Conservation (phyloP, 2,797 vertebrate species). For the Enteromius mattozi region DNA sequence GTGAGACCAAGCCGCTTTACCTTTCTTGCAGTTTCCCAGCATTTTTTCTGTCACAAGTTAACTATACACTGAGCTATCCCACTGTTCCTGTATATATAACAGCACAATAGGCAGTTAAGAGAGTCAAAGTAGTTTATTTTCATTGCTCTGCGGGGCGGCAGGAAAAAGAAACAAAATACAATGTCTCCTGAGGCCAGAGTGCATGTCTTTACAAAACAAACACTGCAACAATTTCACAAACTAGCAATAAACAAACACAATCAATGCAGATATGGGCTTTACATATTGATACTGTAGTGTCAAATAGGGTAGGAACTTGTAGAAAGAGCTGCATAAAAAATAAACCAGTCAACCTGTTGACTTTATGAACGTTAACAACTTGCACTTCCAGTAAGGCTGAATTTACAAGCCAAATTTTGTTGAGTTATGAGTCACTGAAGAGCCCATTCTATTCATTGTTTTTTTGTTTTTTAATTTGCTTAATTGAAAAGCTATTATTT, state of each 20-base stretch:
- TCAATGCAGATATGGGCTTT: not conserved
- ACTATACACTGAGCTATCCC: not conserved
- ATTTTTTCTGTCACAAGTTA: conserved; percentile 7
- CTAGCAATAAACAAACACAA: conserved; percentile 2
- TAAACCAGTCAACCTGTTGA: not conserved
- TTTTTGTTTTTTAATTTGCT: not conserved
- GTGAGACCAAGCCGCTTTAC: not conserved
- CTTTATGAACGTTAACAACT: not conserved
- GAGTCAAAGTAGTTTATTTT: conserved; percentile 33
- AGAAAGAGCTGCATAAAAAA: not conserved
- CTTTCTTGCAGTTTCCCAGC: not conserved
- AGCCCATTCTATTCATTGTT: not conserved
- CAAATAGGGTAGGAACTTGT: not conserved
- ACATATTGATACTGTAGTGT: not conserved
- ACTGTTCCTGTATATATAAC: conserved; percentile 24
- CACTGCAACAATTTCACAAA: conserved; percentile 13
- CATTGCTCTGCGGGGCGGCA: conserved; percentile 3
- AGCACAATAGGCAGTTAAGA: conserved; percentile 38
- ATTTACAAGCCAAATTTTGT: not conserved
- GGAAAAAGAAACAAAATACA: conserved; percentile 18
- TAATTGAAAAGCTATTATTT: not conserved
- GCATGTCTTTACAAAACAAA: not conserved
- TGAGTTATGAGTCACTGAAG: not conserved
- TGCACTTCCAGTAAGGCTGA: not conserved
- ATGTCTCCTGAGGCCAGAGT: not conserved